Conservation (phyloP, 2,797 vertebrate species). For the Odontamblyopus lacepedii region DNA sequence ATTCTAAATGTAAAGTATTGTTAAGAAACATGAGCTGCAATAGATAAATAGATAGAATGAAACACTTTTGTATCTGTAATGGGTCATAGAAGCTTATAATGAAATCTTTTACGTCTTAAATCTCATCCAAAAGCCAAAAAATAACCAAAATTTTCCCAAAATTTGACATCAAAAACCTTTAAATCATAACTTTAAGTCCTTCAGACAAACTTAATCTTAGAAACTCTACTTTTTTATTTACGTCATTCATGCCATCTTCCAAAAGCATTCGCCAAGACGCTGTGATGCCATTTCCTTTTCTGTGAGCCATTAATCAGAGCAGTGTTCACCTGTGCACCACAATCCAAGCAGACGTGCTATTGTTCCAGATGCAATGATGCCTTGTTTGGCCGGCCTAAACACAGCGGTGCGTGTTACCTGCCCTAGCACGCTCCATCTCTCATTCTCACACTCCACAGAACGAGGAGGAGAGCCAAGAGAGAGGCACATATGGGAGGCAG, state of each 20-base stretch:
- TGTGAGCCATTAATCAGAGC: conserved; percentile 64
- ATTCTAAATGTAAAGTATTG: too few species aligned
- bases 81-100: too few species aligned
- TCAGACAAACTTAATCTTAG: background rate
- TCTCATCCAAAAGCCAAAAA: too few species aligned
- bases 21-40: too few species aligned
- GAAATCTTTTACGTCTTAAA: too few species aligned
- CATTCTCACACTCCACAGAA: background rate
- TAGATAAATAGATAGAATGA: too few species aligned
- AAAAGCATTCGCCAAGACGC: conserved; percentile 32
- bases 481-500: conserved; percentile 30
- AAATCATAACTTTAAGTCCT: background rate
- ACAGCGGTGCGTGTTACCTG: conserved; percentile 23
- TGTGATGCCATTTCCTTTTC: conserved; percentile 50
- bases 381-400: conserved; percentile 41
- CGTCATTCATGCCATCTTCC: conserved; percentile 31
- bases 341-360: conserved; percentile 54
- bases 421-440: conserved; percentile 19
- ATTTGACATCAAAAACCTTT: background rate
- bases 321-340: conserved; percentile 54
- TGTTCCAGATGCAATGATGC: conserved; percentile 36
- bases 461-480: conserved; percentile 13
- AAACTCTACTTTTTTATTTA: conserved; percentile 48
- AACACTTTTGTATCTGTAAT: too few species aligned
- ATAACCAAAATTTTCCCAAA: too few species aligned